Evolutionary conservation across 2,113 vertebrate species (phyloP), one percentile per base, ranked within the genome.

Genomic region (Pseudorectes ferrugineus): DNA sequence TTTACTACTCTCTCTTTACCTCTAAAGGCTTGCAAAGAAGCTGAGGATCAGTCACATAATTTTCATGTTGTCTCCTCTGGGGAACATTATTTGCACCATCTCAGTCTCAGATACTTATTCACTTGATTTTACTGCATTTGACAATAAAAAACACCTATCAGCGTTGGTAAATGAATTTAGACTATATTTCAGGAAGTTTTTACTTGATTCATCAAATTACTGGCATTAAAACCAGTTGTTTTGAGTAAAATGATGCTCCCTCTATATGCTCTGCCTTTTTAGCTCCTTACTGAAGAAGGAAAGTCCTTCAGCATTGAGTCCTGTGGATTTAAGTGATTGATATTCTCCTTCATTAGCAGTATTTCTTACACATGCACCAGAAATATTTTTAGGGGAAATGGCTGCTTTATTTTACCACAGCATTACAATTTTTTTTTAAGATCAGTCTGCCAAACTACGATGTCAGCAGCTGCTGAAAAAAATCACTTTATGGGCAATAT

Each of bases 371-470:
- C 70, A 93, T 78, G 72, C 83, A 96, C 77, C 46, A 89, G 78
- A 96, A 87, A 76, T 89, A 95, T 95, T 97, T 96, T 96, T 94
- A 96, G 82, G 89, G 89, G 73, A 96, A 97, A 85, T 77, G 11
- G 91, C 48, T 95, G 77, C 78, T 96, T 97, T 97, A 14, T 73
- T 85, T 92, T 80, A 92, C 88, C 71, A 89, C 87, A 96, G 82
- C 68, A 91, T 95, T 82, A 88, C 7, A 4, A 45, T 82, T 65
- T 92, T 92, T 96, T 96, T 61, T 83, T 91, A 87, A 84, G n/a
- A 76, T 96, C 94, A 92, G 42, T 74, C 85, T 96, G 89, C 66
- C 78, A 94, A 96, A 95, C 82, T 84, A 89, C 6, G 0, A 28
- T 77, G 89, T 97, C 96, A 96, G 89, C 93, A 95, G 79, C 85